Conservation (phyloP, 2,797 vertebrate genomes). For the Malurus splendens region DNA sequence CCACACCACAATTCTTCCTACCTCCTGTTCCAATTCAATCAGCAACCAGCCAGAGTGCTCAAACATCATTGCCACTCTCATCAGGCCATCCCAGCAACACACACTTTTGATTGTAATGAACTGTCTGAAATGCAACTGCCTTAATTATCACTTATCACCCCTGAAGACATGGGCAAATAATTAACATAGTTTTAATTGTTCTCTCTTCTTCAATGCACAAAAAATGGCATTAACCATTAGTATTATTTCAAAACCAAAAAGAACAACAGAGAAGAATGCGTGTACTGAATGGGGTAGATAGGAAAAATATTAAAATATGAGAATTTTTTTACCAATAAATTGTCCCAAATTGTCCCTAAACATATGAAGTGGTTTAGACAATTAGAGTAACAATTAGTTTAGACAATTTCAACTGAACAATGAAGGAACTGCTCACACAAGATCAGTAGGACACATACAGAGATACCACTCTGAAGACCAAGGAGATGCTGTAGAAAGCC, state of each 20-base stretch:
- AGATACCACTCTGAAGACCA: neutral
- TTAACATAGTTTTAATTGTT: neutral
- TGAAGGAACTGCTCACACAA: neutral
- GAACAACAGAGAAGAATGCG: neutral
- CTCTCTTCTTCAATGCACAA: neutral
- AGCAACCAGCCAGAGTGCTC: neutral
- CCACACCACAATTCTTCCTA: neutral
- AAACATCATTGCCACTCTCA: neutral
- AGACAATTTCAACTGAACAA: neutral
- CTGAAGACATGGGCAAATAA: neutral
- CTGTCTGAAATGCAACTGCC: neutral
- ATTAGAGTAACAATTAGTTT: neutral
- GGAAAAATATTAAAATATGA: neutral
- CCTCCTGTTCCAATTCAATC: neutral
- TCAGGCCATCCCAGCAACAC: neutral
- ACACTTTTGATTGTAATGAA: neutral
- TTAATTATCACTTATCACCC: neutral
- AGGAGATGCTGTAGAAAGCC: neutral
- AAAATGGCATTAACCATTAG: neutral
- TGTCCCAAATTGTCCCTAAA: neutral
- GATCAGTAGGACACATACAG: neutral
- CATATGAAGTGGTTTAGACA: neutral
- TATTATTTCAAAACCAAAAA: neutral
- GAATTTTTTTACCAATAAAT: neutral
- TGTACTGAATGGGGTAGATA: neutral